phyloP scores from a whole-genome alignment of 2,113 vertebrate species.

The Hemichromis elongatus region DNA sequence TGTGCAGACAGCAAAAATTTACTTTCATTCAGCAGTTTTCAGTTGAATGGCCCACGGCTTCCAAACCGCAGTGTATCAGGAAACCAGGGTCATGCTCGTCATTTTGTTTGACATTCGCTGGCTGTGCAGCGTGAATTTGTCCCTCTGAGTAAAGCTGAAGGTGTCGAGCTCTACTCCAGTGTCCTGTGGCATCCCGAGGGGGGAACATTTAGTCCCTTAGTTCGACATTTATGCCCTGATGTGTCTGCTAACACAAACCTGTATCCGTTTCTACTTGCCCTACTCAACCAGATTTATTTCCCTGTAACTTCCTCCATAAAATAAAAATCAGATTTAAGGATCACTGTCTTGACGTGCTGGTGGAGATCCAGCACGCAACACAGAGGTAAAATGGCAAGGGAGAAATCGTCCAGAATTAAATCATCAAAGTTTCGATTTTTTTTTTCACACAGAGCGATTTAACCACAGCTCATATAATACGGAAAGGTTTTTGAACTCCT shows the following conservation, averaged over 20 bases:
- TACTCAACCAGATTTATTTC: neutral
- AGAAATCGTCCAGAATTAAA: neutral
- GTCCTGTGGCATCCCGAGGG: neutral
- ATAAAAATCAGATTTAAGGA: neutral
- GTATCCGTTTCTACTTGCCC: neutral
- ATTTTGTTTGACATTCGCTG: neutral
- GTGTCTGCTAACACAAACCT: neutral
- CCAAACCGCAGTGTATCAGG: neutral
- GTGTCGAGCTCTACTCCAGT: neutral
- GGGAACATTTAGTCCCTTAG: neutral
- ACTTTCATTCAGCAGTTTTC: neutral
- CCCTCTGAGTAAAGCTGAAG: neutral
- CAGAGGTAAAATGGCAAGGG: neutral
- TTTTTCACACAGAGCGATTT: neutral
- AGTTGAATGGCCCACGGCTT: neutral
- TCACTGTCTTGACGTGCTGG: neutral
- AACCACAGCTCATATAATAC: neutral
- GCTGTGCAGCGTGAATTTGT: neutral
- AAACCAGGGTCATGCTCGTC: neutral
- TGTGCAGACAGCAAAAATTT: neutral
- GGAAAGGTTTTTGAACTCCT: neutral
- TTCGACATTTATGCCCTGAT: neutral
- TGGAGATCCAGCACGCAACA: neutral
- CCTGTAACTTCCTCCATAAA: neutral
- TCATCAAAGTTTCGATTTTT: rapidly evolving